A percentile compares a stretch with the other conserved stretches of the same genome.
Conservation (phyloP, 64 coral and sea anemone genomes). For the Platygyra sinensis region DNA sequence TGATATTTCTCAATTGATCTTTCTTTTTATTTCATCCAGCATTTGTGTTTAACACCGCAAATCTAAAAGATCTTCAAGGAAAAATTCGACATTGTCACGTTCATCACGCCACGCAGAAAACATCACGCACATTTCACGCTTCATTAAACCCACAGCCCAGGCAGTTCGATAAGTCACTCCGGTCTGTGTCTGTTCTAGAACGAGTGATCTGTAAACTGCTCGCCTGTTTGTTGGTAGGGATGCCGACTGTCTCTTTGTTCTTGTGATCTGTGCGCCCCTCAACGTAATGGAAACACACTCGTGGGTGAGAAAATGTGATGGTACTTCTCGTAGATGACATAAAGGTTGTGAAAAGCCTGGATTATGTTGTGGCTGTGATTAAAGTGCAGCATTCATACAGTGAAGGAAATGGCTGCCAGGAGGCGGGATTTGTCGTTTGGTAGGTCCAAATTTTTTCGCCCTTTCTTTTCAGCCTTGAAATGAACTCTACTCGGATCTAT, state of each 20-base stretch:
- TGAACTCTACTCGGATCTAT: background rate
- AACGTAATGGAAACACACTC: background rate
- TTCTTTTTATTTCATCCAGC: no score
- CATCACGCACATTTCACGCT: conserved; percentile 31
- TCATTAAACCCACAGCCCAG: background rate
- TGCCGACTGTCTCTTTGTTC: background rate
- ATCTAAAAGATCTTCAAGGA: no score
- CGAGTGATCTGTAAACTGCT: background rate
- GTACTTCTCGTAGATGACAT: background rate
- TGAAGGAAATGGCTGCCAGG: background rate
- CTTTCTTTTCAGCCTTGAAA: background rate
- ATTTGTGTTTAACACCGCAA: background rate
- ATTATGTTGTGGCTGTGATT: background rate
- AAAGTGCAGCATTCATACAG: background rate
- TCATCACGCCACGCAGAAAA: conserved; percentile 24
- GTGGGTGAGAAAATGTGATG: background rate
- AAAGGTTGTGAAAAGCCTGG: background rate
- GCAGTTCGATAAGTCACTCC: background rate
- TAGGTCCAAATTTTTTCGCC: background rate
- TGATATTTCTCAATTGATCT: background rate
- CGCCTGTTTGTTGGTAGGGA: background rate
- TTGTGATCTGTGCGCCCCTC: background rate
- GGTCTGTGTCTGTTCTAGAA: background rate
- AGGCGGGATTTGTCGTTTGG: conserved; percentile 32
- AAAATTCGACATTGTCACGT: background rate